Evolutionary conservation across 2,888 invertebrate species (phyloP).

Genomic region (Palloptera scutellata): DNA sequence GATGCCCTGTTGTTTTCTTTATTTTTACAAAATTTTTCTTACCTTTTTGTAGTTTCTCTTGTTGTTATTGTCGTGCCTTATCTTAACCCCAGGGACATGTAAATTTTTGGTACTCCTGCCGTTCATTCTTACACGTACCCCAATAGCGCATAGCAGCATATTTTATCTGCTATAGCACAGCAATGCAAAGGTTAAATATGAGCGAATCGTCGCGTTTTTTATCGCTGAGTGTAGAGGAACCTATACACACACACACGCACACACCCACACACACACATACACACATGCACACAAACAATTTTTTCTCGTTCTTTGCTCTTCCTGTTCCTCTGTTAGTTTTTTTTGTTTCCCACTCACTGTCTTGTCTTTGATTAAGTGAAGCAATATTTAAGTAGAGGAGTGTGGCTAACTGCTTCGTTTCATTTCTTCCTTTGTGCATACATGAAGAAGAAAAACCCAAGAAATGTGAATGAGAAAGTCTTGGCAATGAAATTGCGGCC

Average conservation of each 20-base stretch:
- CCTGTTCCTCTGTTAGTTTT: too few species aligned
- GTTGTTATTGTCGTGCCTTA: constrained; percentile 49
- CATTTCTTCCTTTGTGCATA: too few species aligned
- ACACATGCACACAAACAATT: constrained; percentile 49
- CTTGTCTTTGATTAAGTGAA: constrained; percentile 55
- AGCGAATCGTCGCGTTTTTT: constrained; percentile 38
- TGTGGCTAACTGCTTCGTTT: too few species aligned
- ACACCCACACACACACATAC: constrained; percentile 24
- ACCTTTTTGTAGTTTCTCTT: constrained; percentile 36
- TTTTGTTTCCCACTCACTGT: too few species aligned
- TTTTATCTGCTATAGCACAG: constrained; percentile 14
- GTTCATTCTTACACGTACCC: constrained; percentile 4
- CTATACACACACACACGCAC: constrained; percentile 9
- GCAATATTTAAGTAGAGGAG: constrained; percentile 46
- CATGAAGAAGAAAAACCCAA: not conserved
- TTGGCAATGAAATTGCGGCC: constrained; percentile 57
- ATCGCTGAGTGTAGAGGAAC: constrained; percentile 40
- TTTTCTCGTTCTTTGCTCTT: constrained; percentile 42
- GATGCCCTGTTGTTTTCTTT: constrained; percentile 5
- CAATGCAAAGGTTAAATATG: constrained; percentile 36
- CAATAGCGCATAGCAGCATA: too few species aligned
- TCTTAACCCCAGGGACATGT: constrained; percentile 60
- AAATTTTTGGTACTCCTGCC: constrained; percentile 48
- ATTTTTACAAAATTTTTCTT: constrained; percentile 25
- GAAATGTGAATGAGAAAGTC: constrained; percentile 16